Evolutionary conservation across 1,140 invertebrate genomes (phyloP).

Genomic region (Monomorium pharaonis): DNA sequence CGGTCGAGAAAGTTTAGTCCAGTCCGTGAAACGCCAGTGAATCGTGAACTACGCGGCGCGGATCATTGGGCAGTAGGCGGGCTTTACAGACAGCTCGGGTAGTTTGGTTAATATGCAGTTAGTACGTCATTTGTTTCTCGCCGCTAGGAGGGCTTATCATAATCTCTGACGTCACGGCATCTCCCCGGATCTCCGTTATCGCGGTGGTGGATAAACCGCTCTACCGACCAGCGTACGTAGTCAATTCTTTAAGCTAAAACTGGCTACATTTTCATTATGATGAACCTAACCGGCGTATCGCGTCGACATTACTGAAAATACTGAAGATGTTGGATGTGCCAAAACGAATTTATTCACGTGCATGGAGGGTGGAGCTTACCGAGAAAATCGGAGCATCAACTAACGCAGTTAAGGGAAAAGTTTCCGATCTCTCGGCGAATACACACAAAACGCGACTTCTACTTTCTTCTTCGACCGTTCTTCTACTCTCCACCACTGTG

Average conservation of each 20-base stretch:
- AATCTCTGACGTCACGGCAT: conserved; percentile 68
- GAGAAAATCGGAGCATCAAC: background rate
- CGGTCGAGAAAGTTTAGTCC: conserved; percentile 67
- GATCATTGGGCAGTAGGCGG: conserved; percentile 52
- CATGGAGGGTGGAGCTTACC: background rate
- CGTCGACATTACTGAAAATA: background rate
- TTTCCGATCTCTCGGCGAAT: background rate
- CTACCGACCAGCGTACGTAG: background rate
- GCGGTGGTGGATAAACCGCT: background rate
- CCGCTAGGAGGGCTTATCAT: conserved; percentile 70
- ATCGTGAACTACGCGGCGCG: conserved; percentile 44
- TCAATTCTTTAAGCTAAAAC: background rate
- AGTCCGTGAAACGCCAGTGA: conserved; percentile 11
- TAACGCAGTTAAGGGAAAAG: conserved; percentile 27
- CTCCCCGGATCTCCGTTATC: conserved; percentile 59
- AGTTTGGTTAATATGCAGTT: conserved; percentile 73
- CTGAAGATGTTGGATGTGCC: background rate
- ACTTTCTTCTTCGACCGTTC: background rate
- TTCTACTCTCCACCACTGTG: background rate
- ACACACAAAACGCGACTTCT: conserved; percentile 27
- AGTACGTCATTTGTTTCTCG: conserved; percentile 76
- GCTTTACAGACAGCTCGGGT: conserved; percentile 54
- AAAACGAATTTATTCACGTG: conserved; percentile 17
- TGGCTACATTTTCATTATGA: background rate
- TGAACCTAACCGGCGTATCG: background rate